phyloP scores from a whole-genome alignment of 2,888 invertebrate species.

The Leptinotarsa rubiginosa region DNA sequence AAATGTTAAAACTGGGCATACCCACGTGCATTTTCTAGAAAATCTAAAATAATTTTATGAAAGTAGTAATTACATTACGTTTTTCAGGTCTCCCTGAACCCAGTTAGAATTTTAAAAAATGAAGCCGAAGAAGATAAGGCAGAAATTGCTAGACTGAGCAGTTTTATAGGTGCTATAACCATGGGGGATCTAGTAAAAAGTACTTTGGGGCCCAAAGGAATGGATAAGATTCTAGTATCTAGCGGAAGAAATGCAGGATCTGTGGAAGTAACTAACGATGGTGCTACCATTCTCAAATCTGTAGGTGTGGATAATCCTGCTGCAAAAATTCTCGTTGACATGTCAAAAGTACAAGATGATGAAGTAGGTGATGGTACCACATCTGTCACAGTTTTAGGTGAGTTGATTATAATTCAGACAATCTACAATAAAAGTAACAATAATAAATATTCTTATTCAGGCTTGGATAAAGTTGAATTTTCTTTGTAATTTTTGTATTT shows the following conservation, averaged over 20 bases:
- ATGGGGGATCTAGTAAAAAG: slow-evolving; percentile 98
- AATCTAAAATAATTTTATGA: slow-evolving; percentile 11
- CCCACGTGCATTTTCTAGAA: slow-evolving; percentile 50
- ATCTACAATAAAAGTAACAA: too few species aligned
- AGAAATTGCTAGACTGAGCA: slow-evolving; percentile 96
- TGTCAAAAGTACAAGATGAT: slow-evolving; percentile 98
- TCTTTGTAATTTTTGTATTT: too few species aligned
- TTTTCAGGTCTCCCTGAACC: slow-evolving; percentile 85
- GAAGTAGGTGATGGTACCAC: slow-evolving; percentile 99
- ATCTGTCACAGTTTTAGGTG: slow-evolving; percentile 92
- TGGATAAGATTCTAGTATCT: slow-evolving; percentile 92
- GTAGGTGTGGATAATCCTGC: slow-evolving; percentile 99
- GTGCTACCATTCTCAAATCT: slow-evolving; percentile 96
- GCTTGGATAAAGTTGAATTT: too few species aligned
- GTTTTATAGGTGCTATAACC: slow-evolving; percentile 98
- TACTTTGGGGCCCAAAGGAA: slow-evolving; percentile 98
- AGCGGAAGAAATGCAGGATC: slow-evolving; percentile 82
- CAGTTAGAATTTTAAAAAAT: slow-evolving; percentile 92
- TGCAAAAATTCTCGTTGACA: slow-evolving; percentile 98
- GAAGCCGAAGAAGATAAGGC: slow-evolving; percentile 98
- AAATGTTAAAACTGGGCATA: slow-evolving; percentile 46
- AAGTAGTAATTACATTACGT: neutral
- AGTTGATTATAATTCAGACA: slow-evolving; percentile 9
- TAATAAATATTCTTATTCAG: too few species aligned
- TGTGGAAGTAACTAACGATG: slow-evolving; percentile 98